A percentile compares a stretch with the other conserved stretches of the same genome.
These are phyloP conservation scores for Strigops habroptila DNA, from an alignment of 2,113 vertebrate genomes.

Conservation along the genomic window DNA sequence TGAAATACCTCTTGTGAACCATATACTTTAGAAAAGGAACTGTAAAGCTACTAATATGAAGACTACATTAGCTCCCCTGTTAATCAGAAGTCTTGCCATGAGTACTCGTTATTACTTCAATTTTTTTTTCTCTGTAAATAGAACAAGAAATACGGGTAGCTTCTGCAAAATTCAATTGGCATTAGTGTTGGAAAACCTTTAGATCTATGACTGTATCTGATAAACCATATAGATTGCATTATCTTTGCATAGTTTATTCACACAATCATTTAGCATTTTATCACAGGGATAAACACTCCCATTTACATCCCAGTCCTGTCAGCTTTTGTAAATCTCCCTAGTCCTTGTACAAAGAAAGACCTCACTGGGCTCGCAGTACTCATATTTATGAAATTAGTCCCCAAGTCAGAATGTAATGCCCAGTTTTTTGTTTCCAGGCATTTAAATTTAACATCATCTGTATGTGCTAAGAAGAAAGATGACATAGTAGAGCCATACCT, in stretches of 20 bases:
- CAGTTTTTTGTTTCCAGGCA: background rate
- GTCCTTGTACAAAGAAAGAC: background rate
- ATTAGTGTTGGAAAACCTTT: background rate
- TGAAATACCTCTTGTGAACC: background rate
- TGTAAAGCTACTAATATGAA: background rate
- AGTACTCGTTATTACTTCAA: background rate
- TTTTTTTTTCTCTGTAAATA: constrained; percentile 15
- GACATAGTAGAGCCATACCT: constrained; percentile 78
- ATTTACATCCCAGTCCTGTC: background rate
- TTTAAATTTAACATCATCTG: constrained; percentile 2
- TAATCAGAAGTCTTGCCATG: background rate
- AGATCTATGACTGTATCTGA: background rate
- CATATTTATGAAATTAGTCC: background rate
- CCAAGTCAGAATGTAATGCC: background rate
- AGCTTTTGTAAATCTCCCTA: background rate
- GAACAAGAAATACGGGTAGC: background rate
- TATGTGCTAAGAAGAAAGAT: constrained; percentile 36
- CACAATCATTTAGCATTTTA: background rate
- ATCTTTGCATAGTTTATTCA: background rate
- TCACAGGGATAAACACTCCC: background rate
- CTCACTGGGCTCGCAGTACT: background rate
- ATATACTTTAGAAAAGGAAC: background rate
- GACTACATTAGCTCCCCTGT: background rate
- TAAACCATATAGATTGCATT: background rate
- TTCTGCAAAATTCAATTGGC: background rate